Evolutionary conservation across 2,888 invertebrate genomes (phyloP).

Genomic region (Anoncus sp.): DNA sequence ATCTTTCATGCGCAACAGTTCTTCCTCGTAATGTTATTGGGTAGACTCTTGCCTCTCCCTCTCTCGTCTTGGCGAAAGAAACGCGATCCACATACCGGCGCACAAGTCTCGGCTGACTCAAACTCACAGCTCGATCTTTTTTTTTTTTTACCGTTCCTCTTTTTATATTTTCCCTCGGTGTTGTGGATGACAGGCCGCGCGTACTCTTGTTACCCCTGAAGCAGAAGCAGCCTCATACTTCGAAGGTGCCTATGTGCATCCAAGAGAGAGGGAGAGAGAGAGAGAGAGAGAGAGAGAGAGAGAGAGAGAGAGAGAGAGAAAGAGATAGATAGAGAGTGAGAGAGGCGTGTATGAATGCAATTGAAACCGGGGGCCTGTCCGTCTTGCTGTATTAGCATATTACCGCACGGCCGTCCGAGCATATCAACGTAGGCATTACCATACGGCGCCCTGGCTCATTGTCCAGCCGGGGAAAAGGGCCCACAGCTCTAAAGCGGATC

Average conservation of each 20-base stretch:
- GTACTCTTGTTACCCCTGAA: constrained; percentile 60
- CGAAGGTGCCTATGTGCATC: constrained; percentile 9
- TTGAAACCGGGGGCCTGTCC: constrained; percentile 52
- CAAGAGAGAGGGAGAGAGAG: constrained; percentile 15
- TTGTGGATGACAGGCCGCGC: constrained; percentile 52
- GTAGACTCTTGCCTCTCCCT: constrained; percentile 1
- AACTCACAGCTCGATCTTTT: constrained; percentile 18
- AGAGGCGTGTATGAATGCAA: constrained; percentile 57
- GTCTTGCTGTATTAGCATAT: constrained; percentile 69
- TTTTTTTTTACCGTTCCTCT: constrained; percentile 32
- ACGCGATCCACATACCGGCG: constrained; percentile 42
- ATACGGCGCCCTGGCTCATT: constrained; percentile 56
- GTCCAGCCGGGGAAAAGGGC: constrained; percentile 49
- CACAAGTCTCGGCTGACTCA: constrained; percentile 19
- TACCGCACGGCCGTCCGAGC: constrained; percentile 64
- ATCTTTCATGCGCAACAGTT: constrained; percentile 38
- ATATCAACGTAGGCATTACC: constrained; percentile 61
- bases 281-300: constrained; percentile 17
- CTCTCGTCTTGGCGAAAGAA: constrained; percentile 36
- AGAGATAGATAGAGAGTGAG: constrained; percentile 18
- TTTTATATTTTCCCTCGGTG: constrained; percentile 33
- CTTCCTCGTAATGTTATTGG: constrained; percentile 53
- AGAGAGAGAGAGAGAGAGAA: constrained; percentile 24
- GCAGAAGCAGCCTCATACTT: constrained; percentile 41
- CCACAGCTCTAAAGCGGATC: constrained; percentile 40